phyloP scores from a whole-genome alignment of 2,113 vertebrate genomes.

The Bufo bufo region DNA sequence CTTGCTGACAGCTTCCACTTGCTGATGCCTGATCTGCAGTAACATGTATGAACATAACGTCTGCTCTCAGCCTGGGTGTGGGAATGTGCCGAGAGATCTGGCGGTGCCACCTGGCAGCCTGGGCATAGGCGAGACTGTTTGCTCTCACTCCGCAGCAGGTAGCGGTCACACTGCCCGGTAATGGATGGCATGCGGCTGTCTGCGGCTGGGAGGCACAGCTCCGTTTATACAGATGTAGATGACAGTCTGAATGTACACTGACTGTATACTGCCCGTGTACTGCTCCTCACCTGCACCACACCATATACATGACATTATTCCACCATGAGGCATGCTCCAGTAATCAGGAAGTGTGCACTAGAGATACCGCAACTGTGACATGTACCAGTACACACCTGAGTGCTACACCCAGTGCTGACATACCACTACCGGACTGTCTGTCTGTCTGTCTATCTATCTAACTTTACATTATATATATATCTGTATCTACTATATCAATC shows the following conservation, averaged over 20 bases:
- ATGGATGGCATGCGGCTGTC: background rate
- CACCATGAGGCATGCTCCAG: conserved; percentile 20
- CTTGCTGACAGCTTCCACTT: conserved; percentile 26
- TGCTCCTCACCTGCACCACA: background rate
- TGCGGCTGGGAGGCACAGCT: background rate
- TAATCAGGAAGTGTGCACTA: conserved; percentile 43
- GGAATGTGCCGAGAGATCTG: conserved; percentile 61
- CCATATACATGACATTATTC: background rate
- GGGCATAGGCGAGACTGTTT: background rate
- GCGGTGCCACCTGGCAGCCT: conserved; percentile 63
- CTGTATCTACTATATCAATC: background rate
- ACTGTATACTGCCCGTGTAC: background rate
- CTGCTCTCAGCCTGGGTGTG: conserved; percentile 30
- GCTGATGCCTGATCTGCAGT: background rate
- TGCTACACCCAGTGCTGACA: conserved; percentile 21
- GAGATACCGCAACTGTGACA: background rate
- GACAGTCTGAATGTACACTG: background rate
- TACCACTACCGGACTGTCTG: background rate
- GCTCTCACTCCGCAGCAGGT: background rate
- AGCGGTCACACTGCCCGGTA: background rate
- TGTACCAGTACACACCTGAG: conserved; percentile 11
- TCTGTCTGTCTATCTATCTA: background rate
- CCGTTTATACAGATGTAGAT: background rate
- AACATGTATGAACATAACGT: background rate
- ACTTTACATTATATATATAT: background rate